Evolutionary conservation across 2,797 vertebrate genomes (phyloP).

Genomic region (Lagorchestes hirsutus): DNA sequence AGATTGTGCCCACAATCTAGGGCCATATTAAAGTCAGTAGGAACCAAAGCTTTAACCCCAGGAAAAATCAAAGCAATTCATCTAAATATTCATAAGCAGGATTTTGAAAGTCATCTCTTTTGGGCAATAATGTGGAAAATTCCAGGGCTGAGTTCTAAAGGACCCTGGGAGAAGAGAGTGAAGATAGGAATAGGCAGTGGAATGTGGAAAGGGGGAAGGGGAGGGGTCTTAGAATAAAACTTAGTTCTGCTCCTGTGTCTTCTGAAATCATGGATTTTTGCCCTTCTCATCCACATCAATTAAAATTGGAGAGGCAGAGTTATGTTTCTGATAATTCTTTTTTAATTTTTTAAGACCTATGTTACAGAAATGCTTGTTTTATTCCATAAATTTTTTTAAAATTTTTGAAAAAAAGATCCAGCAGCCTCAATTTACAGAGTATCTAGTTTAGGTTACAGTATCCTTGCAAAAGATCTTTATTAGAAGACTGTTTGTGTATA

Average conservation of each 20-base stretch:
- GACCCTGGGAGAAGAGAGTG: not conserved
- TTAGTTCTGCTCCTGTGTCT: not conserved
- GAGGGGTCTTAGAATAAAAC: not conserved
- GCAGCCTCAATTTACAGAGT: not conserved
- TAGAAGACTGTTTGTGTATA: not conserved
- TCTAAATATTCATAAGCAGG: conserved; percentile 51
- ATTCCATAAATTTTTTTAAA: not conserved
- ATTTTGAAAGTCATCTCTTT: conserved; percentile 48
- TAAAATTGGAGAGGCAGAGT: not conserved
- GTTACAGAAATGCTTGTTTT: not conserved
- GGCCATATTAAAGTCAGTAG: conserved; percentile 32
- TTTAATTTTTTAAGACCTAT: not conserved
- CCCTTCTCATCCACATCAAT: not conserved
- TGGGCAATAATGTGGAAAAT: conserved; percentile 20
- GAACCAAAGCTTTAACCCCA: not conserved
- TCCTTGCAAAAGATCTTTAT: not conserved
- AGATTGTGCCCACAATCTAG: not conserved
- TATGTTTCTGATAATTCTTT: not conserved
- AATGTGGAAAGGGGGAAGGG: not conserved
- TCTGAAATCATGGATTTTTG: not conserved
- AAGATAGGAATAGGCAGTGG: not conserved
- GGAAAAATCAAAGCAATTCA: conserved; percentile 26
- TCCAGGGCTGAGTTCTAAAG: conserved; percentile 19
- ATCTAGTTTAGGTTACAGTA: not conserved
- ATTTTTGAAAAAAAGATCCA: not conserved